phyloP scores from a whole-genome alignment of 2,113 vertebrate genomes.

The Barnardius zonarius region DNA sequence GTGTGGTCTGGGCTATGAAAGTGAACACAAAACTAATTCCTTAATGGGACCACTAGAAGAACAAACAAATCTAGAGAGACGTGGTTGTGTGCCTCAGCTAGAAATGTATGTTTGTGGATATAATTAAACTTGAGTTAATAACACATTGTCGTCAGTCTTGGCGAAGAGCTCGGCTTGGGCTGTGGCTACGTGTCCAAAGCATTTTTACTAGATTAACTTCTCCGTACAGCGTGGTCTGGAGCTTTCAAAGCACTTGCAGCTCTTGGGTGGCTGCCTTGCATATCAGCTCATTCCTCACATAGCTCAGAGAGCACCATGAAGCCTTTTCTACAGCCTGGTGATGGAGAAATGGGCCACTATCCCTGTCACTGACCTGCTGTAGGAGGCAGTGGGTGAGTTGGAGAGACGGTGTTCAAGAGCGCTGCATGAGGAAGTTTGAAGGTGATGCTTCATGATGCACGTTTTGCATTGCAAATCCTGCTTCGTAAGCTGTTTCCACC shows the following conservation, averaged over 20 bases:
- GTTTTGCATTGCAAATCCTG: conserved; percentile 41
- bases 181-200: not conserved
- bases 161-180: not conserved
- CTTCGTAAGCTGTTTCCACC: not conserved
- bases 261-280: not conserved
- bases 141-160: conserved; percentile 34
- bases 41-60: conserved; percentile 4
- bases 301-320: not conserved
- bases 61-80: not conserved
- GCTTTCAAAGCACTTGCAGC: not conserved
- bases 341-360: not conserved
- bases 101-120: conserved; percentile 33
- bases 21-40: not conserved
- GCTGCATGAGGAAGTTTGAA: not conserved
- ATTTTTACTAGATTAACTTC: conserved; percentile 8
- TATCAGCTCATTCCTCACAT: not conserved
- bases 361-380: not conserved
- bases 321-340: not conserved
- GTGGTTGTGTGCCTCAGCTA: not conserved
- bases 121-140: conserved; percentile 59
- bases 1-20: not conserved
- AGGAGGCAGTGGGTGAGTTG: not conserved
- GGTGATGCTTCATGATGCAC: not conserved
- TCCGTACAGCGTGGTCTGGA: not conserved
- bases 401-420: not conserved